These are phyloP conservation scores for Pseudomyrmex flavicornis DNA, from an alignment of 1,140 invertebrate genomes.

Conservation along the genomic window DNA sequence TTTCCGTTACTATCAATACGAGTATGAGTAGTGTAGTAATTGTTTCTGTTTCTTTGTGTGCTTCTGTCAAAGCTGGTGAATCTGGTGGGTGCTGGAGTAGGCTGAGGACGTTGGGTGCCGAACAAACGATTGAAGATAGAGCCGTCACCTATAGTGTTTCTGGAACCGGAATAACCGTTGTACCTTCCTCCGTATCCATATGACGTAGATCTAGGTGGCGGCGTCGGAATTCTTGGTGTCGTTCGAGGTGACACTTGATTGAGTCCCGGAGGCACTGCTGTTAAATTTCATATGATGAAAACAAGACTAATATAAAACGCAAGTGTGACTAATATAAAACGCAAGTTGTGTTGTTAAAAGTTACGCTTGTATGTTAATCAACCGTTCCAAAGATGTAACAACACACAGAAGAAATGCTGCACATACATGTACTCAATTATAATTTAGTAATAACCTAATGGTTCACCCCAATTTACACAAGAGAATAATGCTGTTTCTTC, in stretches of 20 bases:
- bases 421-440: too few relatives aligned
- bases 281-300: constrained; percentile 61
- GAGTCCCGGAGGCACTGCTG: constrained; percentile 48
- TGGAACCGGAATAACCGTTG: constrained; percentile 72
- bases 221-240: constrained; percentile 67
- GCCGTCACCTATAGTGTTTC: constrained; percentile 75
- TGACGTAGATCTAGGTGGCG: constrained; percentile 78
- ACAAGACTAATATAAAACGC: constrained; percentile 21
- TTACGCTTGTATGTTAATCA: background rate
- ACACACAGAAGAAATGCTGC: too few relatives aligned
- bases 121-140: constrained; percentile 78
- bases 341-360: background rate
- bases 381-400: background rate
- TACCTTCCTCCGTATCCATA: constrained; percentile 53
- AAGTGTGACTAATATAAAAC: background rate
- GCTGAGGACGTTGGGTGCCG: constrained; percentile 63
- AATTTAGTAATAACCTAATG: too few relatives aligned
- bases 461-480: too few relatives aligned
- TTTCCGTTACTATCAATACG: constrained; percentile 75
- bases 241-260: background rate
- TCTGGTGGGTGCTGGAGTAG: background rate
- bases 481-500: too few relatives aligned
- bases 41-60: constrained; percentile 62
- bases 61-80: constrained; percentile 59
- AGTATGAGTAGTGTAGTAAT: constrained; percentile 77